A percentile compares a stretch with the other conserved stretches of the same genome.
Evolutionary conservation across 2,888 invertebrate species (phyloP).

Genomic region (Allolobophora icterica): DNA sequence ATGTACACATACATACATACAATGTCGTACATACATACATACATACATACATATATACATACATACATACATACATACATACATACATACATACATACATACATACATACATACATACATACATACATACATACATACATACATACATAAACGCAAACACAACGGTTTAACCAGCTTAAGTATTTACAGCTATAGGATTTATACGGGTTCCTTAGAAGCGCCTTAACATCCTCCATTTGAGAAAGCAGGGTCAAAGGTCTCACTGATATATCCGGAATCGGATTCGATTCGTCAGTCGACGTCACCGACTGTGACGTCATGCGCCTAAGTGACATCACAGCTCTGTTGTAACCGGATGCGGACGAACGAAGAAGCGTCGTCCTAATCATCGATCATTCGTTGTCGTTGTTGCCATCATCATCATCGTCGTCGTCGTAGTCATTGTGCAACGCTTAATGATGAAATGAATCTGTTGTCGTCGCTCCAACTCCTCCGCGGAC

Average conservation of each 20-base stretch:
- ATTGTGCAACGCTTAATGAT: conserved; percentile 17
- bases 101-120: too few relatives aligned
- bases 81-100: too few relatives aligned
- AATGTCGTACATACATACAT: too few relatives aligned
- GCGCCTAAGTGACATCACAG: conserved; percentile 6
- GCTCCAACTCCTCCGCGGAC: neutral
- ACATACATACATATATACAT: too few relatives aligned
- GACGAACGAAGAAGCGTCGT: neutral
- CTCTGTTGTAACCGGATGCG: neutral
- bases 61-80: too few relatives aligned
- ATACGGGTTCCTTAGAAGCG: too few relatives aligned
- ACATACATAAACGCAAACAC: too few relatives aligned
- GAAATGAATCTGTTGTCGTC: conserved; percentile 11
- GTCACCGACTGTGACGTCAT: neutral
- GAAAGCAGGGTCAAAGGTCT: neutral
- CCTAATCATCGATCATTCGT: neutral
- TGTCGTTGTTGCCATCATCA: too few relatives aligned
- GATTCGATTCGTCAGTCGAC: neutral
- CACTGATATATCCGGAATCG: neutral
- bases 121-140: too few relatives aligned
- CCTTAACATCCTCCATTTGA: neutral
- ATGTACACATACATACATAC: too few relatives aligned
- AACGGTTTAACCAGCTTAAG: too few relatives aligned
- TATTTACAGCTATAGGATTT: too few relatives aligned
- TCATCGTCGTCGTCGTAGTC: neutral